Percentiles rank a stretch among this genome's conserved stretches.
Evolutionary conservation across 2,888 invertebrate genomes (phyloP).

Genomic region (Lycia hirtaria): DNA sequence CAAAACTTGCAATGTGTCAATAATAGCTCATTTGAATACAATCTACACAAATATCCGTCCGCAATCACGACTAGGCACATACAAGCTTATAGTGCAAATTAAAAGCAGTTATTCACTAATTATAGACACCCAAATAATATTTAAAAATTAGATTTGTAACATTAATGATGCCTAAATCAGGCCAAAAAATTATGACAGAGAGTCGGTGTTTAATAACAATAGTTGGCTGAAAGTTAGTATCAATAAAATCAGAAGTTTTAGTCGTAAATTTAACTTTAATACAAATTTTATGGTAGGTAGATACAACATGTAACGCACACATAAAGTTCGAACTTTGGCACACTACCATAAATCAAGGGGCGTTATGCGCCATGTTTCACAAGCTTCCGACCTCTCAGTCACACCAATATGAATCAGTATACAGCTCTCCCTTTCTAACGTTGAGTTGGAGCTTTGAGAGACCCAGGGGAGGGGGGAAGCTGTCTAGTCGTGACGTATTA

Average conservation of each 20-base stretch:
- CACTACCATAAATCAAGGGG: conserved; percentile 85
- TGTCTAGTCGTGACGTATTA: conserved; percentile 85
- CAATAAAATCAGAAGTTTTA: conserved; percentile 26
- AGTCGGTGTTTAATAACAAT: conserved; percentile 7
- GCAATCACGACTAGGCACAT: conserved; percentile 23
- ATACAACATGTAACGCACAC: conserved; percentile 71
- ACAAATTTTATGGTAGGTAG: conserved; percentile 42
- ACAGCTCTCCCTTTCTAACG: conserved; percentile 68
- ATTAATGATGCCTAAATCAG: not conserved
- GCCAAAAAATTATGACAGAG: not conserved
- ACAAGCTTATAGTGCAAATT: no score
- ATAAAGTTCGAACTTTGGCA: conserved; percentile 83
- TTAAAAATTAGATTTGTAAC: conserved; percentile 45
- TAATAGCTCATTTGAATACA: conserved; percentile 74
- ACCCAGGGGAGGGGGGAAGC: conserved; percentile 72
- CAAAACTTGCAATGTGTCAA: conserved; percentile 64
- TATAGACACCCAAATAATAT: conserved; percentile 57
- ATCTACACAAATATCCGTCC: conserved; percentile 44
- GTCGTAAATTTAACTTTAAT: conserved; percentile 31
- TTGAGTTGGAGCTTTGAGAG: conserved; percentile 69
- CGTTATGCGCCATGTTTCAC: conserved; percentile 86
- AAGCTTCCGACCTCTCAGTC: conserved; percentile 73
- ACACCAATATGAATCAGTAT: conserved; percentile 63
- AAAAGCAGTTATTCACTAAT: conserved; percentile 46
- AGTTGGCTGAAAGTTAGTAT: conserved; percentile 5